Percentiles rank a stretch among this genome's conserved stretches.
Conservation (phyloP, 53 echinoderm and acorn worm genomes). For the Luidia sarsii region DNA sequence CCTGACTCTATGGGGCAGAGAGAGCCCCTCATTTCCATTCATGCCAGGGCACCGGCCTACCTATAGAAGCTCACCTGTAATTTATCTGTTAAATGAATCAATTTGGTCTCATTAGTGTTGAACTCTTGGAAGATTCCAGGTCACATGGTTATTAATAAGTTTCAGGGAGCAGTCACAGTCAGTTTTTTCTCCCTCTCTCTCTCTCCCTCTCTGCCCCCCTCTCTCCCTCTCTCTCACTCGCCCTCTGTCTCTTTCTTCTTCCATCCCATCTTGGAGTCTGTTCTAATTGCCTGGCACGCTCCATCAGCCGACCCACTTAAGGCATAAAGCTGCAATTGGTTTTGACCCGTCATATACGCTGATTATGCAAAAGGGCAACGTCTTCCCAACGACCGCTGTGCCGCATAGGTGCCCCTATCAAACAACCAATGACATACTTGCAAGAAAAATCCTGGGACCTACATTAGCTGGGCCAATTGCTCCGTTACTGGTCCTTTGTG, state of each 20-base stretch:
- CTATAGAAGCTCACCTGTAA: constrained; percentile 40
- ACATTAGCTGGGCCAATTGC: no score
- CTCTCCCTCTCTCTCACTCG: not conserved
- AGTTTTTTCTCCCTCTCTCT: not conserved
- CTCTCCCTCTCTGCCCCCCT: not conserved
- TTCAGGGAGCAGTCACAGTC: not conserved
- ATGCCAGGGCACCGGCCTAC: constrained; percentile 4
- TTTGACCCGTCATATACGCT: not conserved
- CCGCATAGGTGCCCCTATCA: no score
- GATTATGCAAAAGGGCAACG: not conserved
- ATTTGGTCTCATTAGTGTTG: constrained; percentile 37
- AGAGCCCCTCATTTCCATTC: constrained; percentile 41
- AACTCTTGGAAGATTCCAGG: constrained; percentile 41
- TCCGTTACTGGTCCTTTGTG: no score
- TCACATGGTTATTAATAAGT: constrained; percentile 42
- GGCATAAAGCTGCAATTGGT: not conserved
- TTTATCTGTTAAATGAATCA: constrained; percentile 57
- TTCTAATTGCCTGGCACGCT: not conserved
- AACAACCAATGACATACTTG: no score
- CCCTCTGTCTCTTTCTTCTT: not conserved
- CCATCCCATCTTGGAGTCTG: not conserved
- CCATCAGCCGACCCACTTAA: constrained; percentile 12
- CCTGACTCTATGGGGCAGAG: not conserved
- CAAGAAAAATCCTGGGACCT: no score
- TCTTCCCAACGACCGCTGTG: no score